These are phyloP conservation scores for Meriones psammophilus DNA, from an alignment of 2,797 vertebrate species.

Conservation along the genomic window DNA sequence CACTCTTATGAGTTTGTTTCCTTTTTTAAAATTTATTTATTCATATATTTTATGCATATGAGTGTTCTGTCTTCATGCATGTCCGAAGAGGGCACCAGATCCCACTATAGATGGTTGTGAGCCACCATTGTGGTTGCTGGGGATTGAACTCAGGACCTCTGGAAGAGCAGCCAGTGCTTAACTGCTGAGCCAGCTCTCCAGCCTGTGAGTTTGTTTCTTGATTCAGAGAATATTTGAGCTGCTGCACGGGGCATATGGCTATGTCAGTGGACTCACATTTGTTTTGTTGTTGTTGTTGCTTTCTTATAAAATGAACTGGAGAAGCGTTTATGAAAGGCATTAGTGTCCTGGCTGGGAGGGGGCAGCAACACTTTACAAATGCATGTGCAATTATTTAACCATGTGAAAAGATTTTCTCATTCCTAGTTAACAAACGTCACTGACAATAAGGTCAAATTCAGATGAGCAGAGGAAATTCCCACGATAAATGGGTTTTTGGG, in stretches of 20 bases:
- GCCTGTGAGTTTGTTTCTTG: constrained; percentile 18
- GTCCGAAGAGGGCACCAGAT: too few species aligned
- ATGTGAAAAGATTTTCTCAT: constrained; percentile 50
- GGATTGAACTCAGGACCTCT: too few species aligned
- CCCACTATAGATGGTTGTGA: too few species aligned
- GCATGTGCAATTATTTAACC: constrained; percentile 50
- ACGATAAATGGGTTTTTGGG: constrained; percentile 20
- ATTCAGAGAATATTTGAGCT: constrained; percentile 66
- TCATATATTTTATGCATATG: too few species aligned
- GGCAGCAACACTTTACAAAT: constrained; percentile 10
- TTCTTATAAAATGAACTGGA: constrained; percentile 55
- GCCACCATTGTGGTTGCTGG: too few species aligned
- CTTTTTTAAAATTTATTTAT: too few species aligned
- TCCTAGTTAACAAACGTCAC: constrained; percentile 45
- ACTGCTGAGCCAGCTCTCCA: too few species aligned
- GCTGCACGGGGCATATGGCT: background rate
- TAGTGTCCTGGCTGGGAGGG: background rate
- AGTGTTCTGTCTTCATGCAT: too few species aligned
- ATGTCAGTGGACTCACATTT: constrained; percentile 14
- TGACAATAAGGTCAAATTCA: constrained; percentile 9
- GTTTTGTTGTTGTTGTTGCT: constrained; percentile 3
- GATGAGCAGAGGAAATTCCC: background rate
- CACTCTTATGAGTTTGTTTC: constrained; percentile 26
- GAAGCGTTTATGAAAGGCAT: constrained; percentile 58
- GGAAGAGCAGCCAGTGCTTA: too few species aligned